These are phyloP conservation scores for Morinoia aosen DNA, from an alignment of 2,888 invertebrate genomes.

Conservation along the genomic window DNA sequence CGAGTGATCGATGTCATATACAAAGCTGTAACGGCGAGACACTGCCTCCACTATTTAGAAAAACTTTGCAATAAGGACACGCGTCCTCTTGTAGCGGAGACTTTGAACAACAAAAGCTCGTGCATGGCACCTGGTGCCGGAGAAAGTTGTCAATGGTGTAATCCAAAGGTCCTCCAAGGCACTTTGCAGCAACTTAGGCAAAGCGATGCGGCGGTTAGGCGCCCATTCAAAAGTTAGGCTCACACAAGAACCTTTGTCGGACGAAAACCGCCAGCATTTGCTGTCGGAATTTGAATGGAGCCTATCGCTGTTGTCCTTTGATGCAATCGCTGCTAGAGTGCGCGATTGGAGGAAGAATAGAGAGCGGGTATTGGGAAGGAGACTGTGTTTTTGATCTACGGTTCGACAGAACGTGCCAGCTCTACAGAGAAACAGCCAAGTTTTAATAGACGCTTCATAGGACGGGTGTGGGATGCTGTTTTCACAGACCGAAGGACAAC, in stretches of 20 bases:
- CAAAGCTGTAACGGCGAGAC: neutral
- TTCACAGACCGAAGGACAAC: neutral
- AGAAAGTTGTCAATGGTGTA: constrained; percentile 35
- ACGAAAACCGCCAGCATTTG: constrained; percentile 39
- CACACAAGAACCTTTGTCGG: constrained; percentile 40
- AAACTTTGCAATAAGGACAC: neutral
- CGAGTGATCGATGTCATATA: neutral
- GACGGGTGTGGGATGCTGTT: neutral
- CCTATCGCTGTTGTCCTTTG: constrained; percentile 9
- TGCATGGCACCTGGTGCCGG: neutral
- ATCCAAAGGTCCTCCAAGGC: constrained; percentile 32
- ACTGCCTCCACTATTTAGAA: neutral
- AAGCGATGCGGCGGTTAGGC: constrained; percentile 46
- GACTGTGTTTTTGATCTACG: neutral
- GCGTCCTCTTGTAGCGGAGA: neutral
- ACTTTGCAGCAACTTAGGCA: constrained; percentile 43
- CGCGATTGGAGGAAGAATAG: neutral
- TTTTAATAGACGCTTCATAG: neutral
- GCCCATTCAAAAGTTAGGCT: constrained; percentile 50
- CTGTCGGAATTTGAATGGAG: constrained; percentile 32
- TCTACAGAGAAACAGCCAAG: neutral
- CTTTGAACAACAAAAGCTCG: constrained; percentile 20
- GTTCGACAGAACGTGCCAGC: neutral
- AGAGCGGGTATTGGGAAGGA: neutral
- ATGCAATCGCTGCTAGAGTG: constrained; percentile 5